Evolutionary conservation across 2,797 vertebrate species (phyloP).

Genomic region (Mus spretus): DNA sequence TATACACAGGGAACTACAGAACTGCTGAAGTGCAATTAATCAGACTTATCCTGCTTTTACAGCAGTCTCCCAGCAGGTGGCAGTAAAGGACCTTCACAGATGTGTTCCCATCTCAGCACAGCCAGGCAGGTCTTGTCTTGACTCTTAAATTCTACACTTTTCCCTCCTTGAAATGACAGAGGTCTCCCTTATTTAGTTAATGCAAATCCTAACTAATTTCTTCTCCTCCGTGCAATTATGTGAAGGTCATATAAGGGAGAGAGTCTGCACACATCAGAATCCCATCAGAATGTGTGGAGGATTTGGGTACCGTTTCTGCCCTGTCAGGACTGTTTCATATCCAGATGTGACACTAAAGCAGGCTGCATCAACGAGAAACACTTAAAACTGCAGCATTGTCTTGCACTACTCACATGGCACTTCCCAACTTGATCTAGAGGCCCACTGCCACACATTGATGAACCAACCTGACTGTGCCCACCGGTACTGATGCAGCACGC

Average conservation of each 20-base stretch:
- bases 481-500: slow-evolving; percentile 97
- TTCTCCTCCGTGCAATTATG: background rate
- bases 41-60: background rate
- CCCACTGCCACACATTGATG: accelerated
- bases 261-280: background rate
- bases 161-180: background rate
- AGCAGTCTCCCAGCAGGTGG: slow-evolving; percentile 69
- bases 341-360: background rate
- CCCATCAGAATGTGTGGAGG: background rate
- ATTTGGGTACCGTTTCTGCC: background rate
- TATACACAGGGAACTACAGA: background rate
- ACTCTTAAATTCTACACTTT: background rate
- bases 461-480: slow-evolving; percentile 96
- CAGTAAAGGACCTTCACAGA: slow-evolving; percentile 43
- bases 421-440: background rate
- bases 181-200: background rate
- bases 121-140: background rate
- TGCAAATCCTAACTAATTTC: background rate
- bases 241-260: background rate
- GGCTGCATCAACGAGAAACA: background rate
- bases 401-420: background rate
- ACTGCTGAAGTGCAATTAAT: background rate
- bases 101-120: background rate
- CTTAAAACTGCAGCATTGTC: background rate
- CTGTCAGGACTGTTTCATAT: background rate